Conservation (phyloP, 2,797 vertebrate genomes). For the Momotus momota region DNA sequence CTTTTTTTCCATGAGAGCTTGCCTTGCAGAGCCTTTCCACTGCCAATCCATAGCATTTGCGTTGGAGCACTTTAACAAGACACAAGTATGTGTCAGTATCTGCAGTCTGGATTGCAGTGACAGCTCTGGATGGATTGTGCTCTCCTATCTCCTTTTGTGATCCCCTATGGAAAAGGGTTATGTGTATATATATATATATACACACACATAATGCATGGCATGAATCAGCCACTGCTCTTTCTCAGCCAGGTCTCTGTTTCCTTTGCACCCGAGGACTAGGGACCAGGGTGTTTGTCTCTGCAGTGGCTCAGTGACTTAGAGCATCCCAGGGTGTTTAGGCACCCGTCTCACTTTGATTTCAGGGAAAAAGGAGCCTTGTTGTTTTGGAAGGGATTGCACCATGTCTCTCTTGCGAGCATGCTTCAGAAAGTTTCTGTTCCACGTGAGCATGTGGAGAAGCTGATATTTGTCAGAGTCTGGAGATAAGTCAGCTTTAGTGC, state of each 20-base stretch:
- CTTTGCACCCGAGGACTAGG: background rate
- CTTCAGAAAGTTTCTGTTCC: background rate
- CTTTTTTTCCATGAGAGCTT: slow-evolving; percentile 6
- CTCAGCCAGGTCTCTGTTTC: background rate
- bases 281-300: background rate
- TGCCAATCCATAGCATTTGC: background rate
- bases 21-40: background rate
- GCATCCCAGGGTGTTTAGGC: background rate
- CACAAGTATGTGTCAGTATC: background rate
- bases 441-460: background rate
- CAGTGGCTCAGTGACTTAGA: background rate
- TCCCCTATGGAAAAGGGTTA: background rate
- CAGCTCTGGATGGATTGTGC: background rate
- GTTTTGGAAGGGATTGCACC: background rate
- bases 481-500: background rate
- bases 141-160: background rate
- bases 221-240: background rate
- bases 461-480: background rate
- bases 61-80: background rate
- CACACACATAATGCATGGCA: background rate
- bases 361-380: background rate
- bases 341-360: background rate
- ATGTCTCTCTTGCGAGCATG: background rate
- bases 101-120: background rate
- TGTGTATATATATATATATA: background rate